Evolutionary conservation across 2,797 vertebrate genomes (phyloP).

Genomic region (Rallus crepitans): DNA sequence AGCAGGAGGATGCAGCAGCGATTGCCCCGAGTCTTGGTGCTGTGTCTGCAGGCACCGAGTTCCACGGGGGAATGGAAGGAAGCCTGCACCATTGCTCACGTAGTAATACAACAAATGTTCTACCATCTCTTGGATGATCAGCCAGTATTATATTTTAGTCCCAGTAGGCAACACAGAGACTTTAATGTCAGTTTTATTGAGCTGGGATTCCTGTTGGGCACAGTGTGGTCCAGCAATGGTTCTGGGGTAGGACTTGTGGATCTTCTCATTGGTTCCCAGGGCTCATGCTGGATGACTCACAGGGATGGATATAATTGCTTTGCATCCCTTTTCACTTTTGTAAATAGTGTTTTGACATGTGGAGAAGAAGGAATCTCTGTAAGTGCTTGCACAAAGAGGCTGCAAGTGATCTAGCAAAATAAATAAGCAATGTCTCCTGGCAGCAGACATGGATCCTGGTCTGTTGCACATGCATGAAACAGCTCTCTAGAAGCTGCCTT

Average conservation of each 20-base stretch:
- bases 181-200: background rate
- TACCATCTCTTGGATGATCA: background rate
- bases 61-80: rapidly evolving
- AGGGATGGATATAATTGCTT: background rate
- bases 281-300: background rate
- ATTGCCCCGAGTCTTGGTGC: background rate
- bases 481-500: background rate
- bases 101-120: background rate
- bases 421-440: background rate
- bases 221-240: background rate
- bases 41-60: background rate
- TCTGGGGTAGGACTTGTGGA: background rate
- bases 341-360: background rate
- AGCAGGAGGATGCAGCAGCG: background rate
- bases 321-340: background rate
- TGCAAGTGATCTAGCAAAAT: background rate
- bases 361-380: background rate
- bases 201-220: background rate
- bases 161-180: background rate
- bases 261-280: background rate
- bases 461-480: background rate
- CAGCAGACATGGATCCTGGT: background rate
- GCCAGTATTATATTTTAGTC: background rate
- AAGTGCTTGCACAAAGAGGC: background rate
- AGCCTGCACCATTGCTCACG: background rate